phyloP scores from a whole-genome alignment of 2,888 invertebrate species.

The Tethea ocularis region DNA sequence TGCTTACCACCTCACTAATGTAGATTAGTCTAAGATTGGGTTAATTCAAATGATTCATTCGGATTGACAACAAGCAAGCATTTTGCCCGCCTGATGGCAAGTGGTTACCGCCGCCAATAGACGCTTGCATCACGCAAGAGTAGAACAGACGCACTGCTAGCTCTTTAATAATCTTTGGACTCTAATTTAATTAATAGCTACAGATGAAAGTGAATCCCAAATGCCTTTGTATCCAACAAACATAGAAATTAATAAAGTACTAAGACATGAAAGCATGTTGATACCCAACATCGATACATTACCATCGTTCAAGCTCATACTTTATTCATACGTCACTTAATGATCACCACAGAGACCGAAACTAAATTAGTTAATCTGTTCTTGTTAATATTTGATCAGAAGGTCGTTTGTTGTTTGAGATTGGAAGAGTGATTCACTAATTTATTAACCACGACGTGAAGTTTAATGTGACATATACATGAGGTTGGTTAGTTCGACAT shows the following conservation, averaged over 20 bases:
- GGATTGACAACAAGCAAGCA: too few relatives aligned
- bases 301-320: constrained; percentile 28
- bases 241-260: constrained; percentile 20
- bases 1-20: too few relatives aligned
- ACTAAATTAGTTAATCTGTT: constrained; percentile 31
- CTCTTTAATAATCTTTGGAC: too few relatives aligned
- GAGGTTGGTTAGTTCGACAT: too few relatives aligned
- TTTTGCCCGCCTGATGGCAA: too few relatives aligned
- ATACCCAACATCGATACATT: constrained; percentile 7
- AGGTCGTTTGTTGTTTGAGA: neutral
- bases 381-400: constrained; percentile 24
- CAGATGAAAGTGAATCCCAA: neutral
- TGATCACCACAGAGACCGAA: constrained; percentile 23
- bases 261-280: constrained; percentile 18
- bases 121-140: too few relatives aligned
- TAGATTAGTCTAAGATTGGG: too few relatives aligned
- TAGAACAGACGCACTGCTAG: too few relatives aligned
- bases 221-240: constrained; percentile 12
- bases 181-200: too few relatives aligned
- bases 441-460: neutral
- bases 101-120: too few relatives aligned
- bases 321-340: constrained; percentile 33
- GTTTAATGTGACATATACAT: neutral
- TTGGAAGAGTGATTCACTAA: neutral
- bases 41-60: too few relatives aligned